Conservation (phyloP, 1,140 invertebrate species). For the Myzus persicae region DNA sequence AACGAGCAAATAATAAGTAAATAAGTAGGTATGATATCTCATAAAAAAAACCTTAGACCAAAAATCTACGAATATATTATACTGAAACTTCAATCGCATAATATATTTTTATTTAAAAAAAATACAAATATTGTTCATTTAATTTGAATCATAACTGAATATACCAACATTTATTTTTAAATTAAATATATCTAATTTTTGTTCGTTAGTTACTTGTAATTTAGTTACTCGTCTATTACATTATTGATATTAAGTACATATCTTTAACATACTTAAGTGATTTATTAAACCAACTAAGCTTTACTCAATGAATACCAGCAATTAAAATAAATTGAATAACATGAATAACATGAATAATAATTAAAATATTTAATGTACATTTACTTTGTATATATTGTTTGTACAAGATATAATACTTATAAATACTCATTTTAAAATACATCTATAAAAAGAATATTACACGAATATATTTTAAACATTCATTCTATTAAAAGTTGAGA, state of each 20-base stretch:
- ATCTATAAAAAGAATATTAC: background rate
- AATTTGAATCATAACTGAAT: background rate
- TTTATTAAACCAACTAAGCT: background rate
- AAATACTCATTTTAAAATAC: background rate
- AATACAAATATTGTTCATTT: background rate
- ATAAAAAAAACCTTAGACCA: background rate
- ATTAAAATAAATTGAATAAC: background rate
- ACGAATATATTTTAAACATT: background rate
- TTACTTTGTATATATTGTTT: background rate
- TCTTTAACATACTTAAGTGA: background rate
- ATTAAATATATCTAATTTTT: background rate
- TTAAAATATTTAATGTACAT: background rate
- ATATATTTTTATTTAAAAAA: background rate
- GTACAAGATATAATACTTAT: background rate
- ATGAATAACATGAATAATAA: background rate
- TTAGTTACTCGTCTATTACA: background rate
- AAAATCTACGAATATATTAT: background rate
- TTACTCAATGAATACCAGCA: background rate
- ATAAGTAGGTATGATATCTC: background rate
- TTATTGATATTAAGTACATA: background rate
- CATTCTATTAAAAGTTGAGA: background rate
- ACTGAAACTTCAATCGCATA: background rate
- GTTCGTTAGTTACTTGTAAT: background rate
- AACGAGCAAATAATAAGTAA: background rate
- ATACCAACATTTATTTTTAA: background rate